Conservation (phyloP, 1,140 invertebrate species). For the Eupeodes corollae region DNA sequence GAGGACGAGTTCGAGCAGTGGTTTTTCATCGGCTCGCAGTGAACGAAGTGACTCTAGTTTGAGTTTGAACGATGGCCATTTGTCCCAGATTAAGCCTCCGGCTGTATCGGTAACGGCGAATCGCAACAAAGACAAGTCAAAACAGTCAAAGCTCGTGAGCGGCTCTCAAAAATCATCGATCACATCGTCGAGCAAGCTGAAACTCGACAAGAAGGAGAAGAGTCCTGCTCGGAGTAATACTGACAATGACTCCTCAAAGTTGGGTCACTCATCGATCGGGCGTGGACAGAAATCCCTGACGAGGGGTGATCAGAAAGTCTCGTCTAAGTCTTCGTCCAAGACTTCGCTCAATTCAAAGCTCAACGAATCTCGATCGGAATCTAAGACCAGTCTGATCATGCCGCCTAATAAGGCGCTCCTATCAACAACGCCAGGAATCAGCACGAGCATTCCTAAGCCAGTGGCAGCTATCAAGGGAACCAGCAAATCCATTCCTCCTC, state of each 20-base stretch:
- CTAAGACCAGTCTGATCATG: constrained; percentile 26
- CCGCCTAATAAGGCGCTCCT: constrained; percentile 11
- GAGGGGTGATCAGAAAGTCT: constrained; percentile 17
- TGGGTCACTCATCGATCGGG: constrained; percentile 9
- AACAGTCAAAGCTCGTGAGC: constrained; percentile 30
- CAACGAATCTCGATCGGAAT: constrained; percentile 15
- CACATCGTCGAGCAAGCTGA: constrained; percentile 13
- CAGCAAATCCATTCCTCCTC: constrained; percentile 46
- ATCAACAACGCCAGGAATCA: constrained; percentile 19
- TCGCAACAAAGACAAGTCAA: constrained; percentile 21
- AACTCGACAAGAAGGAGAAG: constrained; percentile 29
- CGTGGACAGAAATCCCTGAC: constrained; percentile 19
- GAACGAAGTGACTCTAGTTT: constrained; percentile 64
- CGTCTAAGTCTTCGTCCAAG: constrained; percentile 27
- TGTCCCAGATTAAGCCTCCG: constrained; percentile 31
- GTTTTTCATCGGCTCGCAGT: constrained; percentile 78
- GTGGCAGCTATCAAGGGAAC: constrained; percentile 83
- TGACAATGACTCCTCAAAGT: neutral
- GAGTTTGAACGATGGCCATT: constrained; percentile 43
- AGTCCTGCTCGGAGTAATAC: constrained; percentile 32
- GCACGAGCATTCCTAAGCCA: constrained; percentile 75
- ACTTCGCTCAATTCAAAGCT: constrained; percentile 26
- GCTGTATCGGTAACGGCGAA: constrained; percentile 19
- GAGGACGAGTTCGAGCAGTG: constrained; percentile 77
- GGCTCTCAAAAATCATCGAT: constrained; percentile 29